A percentile compares a stretch with the other conserved stretches of the same genome.
phyloP scores from a whole-genome alignment of 2,888 invertebrate genomes.

The Tetrapedia diversipes region DNA sequence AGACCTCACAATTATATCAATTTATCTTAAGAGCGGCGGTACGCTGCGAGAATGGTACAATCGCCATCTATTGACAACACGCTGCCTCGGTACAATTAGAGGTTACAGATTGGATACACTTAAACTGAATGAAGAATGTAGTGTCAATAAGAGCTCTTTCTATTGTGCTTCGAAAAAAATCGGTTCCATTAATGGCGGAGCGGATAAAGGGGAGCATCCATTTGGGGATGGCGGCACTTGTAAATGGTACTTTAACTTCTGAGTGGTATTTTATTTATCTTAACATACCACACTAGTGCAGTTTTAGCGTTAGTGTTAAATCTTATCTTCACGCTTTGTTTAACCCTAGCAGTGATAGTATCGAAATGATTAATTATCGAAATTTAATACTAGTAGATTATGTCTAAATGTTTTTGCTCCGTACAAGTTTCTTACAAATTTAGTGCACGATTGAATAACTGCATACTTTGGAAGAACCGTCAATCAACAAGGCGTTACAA shows the following conservation, averaged over 20 bases:
- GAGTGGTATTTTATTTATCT: background rate
- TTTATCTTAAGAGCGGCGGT: slow-evolving; percentile 35
- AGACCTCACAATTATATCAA: slow-evolving; percentile 36
- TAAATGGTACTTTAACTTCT: slow-evolving; percentile 1
- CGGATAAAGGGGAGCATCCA: slow-evolving; percentile 5
- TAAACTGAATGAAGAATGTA: slow-evolving; percentile 30
- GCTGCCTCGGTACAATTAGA: slow-evolving; percentile 31
- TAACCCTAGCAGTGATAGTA: background rate
- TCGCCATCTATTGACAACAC: slow-evolving; percentile 30
- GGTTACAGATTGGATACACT: slow-evolving; percentile 25
- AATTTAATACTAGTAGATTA: too few relatives aligned
- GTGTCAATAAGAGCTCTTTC: slow-evolving; percentile 36
- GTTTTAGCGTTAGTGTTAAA: background rate
- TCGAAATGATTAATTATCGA: too few relatives aligned
- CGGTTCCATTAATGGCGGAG: slow-evolving; percentile 19
- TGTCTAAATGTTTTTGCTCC: background rate
- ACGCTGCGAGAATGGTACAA: slow-evolving; percentile 27
- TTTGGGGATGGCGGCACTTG: background rate
- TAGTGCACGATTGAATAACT: too few relatives aligned
- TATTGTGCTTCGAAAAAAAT: slow-evolving; percentile 19
- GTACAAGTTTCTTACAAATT: background rate
- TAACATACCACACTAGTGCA: background rate
- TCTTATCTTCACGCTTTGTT: background rate
- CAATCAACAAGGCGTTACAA: background rate
- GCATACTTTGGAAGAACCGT: background rate